Evolutionary conservation across 2,888 invertebrate species (phyloP).

Genomic region (Drosophila dives): DNA sequence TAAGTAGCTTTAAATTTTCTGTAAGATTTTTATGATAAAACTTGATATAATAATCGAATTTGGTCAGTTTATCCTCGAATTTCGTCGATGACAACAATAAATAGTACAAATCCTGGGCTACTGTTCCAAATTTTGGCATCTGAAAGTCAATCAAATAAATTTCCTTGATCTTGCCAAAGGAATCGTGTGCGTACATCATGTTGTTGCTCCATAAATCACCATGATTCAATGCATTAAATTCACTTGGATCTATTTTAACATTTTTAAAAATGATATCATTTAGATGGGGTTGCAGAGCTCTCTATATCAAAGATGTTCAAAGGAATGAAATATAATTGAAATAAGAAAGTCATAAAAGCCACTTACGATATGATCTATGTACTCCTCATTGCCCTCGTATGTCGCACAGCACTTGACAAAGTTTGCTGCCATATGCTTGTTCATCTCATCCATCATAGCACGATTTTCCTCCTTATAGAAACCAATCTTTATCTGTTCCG

Average conservation of each 20-base stretch:
- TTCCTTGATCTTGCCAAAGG: slow-evolving; percentile 64
- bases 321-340: background rate
- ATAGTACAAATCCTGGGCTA: slow-evolving; percentile 78
- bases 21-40: slow-evolving; percentile 78
- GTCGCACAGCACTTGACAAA: slow-evolving; percentile 46
- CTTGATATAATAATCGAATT: slow-evolving; percentile 81
- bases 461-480: slow-evolving; percentile 44
- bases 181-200: slow-evolving; percentile 77
- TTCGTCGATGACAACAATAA: slow-evolving; percentile 79
- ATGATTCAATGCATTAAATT: slow-evolving; percentile 76
- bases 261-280: slow-evolving; percentile 51
- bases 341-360: accelerated
- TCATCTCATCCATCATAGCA: slow-evolving; percentile 31
- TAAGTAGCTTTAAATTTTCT: slow-evolving; percentile 69
- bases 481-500: slow-evolving; percentile 20
- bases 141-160: slow-evolving; percentile 80
- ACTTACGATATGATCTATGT: slow-evolving; percentile 67
- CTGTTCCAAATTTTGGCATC: slow-evolving; percentile 70
- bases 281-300: slow-evolving; percentile 30
- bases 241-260: slow-evolving; percentile 43
- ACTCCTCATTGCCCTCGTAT: slow-evolving; percentile 52
- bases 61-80: slow-evolving; percentile 73
- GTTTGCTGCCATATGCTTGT: slow-evolving; percentile 9
- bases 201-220: slow-evolving; percentile 81
- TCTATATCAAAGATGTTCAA: slow-evolving; percentile 26